A percentile compares a stretch with the other conserved stretches of the same genome.
phyloP scores from a whole-genome alignment of 2,888 invertebrate species.

The Anthophora plumipes region DNA sequence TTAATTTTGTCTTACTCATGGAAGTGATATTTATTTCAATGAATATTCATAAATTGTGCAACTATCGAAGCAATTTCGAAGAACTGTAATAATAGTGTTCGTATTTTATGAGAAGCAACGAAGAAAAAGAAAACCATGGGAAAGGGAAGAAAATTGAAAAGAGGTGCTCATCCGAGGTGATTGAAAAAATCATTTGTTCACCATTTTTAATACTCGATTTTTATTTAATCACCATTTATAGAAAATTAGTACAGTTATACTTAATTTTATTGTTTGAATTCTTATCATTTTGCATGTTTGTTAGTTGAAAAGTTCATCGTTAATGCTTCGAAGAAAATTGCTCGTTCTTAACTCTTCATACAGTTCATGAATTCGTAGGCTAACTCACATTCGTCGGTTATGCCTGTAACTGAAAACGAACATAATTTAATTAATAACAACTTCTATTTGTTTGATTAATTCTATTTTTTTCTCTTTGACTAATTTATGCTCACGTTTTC shows the following conservation, averaged over 20 bases:
- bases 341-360: background rate
- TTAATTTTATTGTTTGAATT: background rate
- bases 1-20: too few relatives aligned
- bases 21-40: too few relatives aligned
- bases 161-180: background rate
- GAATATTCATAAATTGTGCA: too few relatives aligned
- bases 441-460: background rate
- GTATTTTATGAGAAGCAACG: too few relatives aligned
- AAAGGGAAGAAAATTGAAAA: too few relatives aligned
- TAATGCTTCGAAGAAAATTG: background rate
- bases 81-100: too few relatives aligned
- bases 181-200: background rate
- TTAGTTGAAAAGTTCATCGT: background rate
- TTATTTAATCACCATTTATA: conserved; percentile 2
- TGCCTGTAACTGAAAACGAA: conserved; percentile 10
- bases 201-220: background rate
- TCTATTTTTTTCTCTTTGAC: too few relatives aligned
- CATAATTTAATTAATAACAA: background rate
- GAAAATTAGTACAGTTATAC: background rate
- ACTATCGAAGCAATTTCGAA: too few relatives aligned
- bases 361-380: background rate
- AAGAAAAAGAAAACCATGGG: too few relatives aligned
- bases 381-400: conserved; percentile 4
- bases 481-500: conserved; percentile 4
- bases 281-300: fast-evolving